These are phyloP conservation scores for Garrulus glandarius DNA, from an alignment of 2,797 vertebrate genomes.

Conservation along the genomic window DNA sequence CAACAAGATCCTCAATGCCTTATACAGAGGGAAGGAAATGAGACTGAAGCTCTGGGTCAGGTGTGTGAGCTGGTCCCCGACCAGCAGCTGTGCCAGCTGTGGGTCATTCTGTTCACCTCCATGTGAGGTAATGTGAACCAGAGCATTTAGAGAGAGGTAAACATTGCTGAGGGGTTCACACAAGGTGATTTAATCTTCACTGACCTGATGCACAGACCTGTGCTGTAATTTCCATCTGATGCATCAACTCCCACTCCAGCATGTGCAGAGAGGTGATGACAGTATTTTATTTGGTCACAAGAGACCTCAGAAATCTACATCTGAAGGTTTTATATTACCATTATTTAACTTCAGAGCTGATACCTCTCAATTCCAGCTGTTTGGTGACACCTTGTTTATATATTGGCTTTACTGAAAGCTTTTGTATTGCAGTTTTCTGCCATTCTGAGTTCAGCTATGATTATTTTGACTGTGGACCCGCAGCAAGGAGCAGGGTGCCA, in stretches of 20 bases:
- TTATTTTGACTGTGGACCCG: background rate
- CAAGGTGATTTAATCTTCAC: constrained; percentile 10
- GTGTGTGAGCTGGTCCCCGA: background rate
- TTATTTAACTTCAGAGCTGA: background rate
- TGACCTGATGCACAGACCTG: background rate
- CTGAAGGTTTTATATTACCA: background rate
- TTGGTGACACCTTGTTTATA: constrained; percentile 4
- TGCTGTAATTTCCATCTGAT: background rate
- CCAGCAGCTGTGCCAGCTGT: background rate
- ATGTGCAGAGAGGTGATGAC: background rate
- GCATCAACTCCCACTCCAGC: background rate
- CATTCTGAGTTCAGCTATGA: background rate
- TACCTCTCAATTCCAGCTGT: constrained; percentile 19
- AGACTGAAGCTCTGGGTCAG: background rate
- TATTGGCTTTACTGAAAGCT: background rate
- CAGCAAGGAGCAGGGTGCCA: background rate
- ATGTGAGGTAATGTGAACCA: background rate
- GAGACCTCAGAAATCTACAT: background rate
- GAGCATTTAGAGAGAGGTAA: background rate
- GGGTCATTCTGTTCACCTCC: background rate
- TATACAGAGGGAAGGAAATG: background rate
- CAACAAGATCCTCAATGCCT: background rate
- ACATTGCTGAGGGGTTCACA: background rate
- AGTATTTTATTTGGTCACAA: background rate
- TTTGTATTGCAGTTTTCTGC: background rate